Evolutionary conservation across 2,888 invertebrate genomes (phyloP), one percentile per base, ranked within the genome.

Genomic region (Drosophila stalkeri): DNA sequence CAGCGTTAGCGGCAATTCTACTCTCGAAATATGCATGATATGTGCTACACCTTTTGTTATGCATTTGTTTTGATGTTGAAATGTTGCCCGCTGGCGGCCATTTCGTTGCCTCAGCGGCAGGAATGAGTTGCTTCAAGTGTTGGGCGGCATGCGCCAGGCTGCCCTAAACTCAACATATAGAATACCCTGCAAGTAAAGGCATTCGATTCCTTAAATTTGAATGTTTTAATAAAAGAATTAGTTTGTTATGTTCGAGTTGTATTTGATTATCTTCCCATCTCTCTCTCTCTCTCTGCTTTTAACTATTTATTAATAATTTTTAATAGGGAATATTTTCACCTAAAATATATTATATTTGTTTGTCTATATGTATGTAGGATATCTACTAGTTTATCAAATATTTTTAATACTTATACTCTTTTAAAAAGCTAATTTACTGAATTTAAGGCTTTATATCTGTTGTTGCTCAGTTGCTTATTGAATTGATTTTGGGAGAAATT

Each of bases 21-120:
- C 70, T 80, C 74, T 59, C 75, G 44, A 86, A 86, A 86, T 88
- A 86, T 88, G 86, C 81, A 86, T 90, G 86, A 86, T 88, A 90
- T 88, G 75, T 82, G 82, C 77, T 78, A 75, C 85, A 88, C 89
- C 86, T 86, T 83, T 86, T 86, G 89, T 85, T 90, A 86, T 90
- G 86, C 89, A 86, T 86, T 86, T 86, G 86, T 86, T 86, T 90
- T 90, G 86, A 86, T 90, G 86, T 86, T 80, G 83, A 86, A 80
- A 77, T 80, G 75, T 73, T 76, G 67, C 68, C 76, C 71, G 52
- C 56, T 64, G 75, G 64, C 61, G 55, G 70, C 39, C 74, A 76
- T 72, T 80, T 72, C 43, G 65, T 47, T 68, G 67, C 57, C 64
- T 47, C 55, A 60, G 23, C 41, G 59, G 23, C 41, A 55, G 56